Percentiles rank a stretch among this genome's conserved stretches.
These are phyloP conservation scores for Urosaurus nigricauda DNA, from an alignment of 2,797 vertebrate genomes.

Conservation along the genomic window DNA sequence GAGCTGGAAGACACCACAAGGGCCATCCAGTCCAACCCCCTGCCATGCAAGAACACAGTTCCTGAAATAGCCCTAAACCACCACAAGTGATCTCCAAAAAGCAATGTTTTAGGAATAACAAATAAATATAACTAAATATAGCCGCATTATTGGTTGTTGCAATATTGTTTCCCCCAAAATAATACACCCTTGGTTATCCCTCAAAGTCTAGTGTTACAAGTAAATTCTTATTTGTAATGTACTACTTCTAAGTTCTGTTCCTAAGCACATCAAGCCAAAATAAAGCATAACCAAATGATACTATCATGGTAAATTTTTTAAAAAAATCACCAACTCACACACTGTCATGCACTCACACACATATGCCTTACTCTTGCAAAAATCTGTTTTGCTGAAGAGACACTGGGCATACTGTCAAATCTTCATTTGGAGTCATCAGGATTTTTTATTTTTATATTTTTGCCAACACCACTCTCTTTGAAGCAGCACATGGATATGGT, in stretches of 20 bases:
- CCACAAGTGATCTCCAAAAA: too few relatives aligned
- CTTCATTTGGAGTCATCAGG: not conserved
- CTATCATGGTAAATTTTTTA: not conserved
- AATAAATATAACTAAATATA: too few relatives aligned
- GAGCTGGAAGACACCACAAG: too few relatives aligned
- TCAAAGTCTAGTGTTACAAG: not conserved
- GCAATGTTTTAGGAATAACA: too few relatives aligned
- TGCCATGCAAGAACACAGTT: too few relatives aligned
- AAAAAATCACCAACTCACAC: not conserved
- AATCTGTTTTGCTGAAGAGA: not conserved
- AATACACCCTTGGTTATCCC: too few relatives aligned
- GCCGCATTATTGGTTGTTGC: too few relatives aligned
- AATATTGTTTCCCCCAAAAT: too few relatives aligned
- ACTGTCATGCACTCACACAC: too few relatives aligned
- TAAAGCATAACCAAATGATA: not conserved
- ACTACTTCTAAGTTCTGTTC: not conserved
- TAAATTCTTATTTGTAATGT: not conserved
- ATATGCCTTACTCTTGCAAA: not conserved
- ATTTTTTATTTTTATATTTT: not conserved
- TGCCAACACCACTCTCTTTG: conserved; percentile 7
- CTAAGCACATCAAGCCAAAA: conserved; percentile 10
- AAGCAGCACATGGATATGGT: not conserved
- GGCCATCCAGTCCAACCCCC: too few relatives aligned
- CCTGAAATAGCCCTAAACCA: too few relatives aligned
- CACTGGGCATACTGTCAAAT: not conserved